phyloP scores from a whole-genome alignment of 2,888 invertebrate genomes.

The Tridacna crocea region DNA sequence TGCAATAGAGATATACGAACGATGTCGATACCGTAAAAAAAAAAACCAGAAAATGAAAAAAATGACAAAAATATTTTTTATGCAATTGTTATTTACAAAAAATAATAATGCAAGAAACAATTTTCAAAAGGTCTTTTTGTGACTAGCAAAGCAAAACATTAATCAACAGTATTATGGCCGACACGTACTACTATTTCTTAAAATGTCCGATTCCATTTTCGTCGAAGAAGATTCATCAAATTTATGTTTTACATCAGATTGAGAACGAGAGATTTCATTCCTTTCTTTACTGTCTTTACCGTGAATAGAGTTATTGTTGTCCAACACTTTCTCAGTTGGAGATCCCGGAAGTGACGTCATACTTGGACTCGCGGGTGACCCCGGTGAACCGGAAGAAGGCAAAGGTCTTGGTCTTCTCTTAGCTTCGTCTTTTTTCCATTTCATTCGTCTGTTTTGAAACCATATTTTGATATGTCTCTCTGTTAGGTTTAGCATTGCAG shows the following conservation, averaged over 20 bases:
- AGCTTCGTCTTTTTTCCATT: conserved; percentile 83
- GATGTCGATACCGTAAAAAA: too few species aligned
- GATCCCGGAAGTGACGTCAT: conserved; percentile 60
- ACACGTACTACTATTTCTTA: not conserved
- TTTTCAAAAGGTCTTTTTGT: not conserved
- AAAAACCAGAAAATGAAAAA: not conserved
- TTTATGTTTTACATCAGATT: conserved; percentile 42
- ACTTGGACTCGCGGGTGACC: conserved; percentile 64
- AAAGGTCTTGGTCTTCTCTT: conserved; percentile 78
- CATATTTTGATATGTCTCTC: conserved; percentile 92
- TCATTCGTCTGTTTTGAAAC: conserved; percentile 86
- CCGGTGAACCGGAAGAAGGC: conserved; percentile 58
- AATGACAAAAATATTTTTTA: not conserved
- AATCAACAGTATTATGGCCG: not conserved
- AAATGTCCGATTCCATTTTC: conserved; percentile 17
- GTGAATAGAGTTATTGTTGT: conserved; percentile 58
- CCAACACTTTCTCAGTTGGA: conserved; percentile 44
- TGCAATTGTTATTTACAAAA: not conserved
- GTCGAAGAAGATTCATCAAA: conserved; percentile 14
- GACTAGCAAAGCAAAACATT: conserved; percentile 19
- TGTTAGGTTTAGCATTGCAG: conserved; percentile 97
- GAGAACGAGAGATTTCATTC: conserved; percentile 36
- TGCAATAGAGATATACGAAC: too few species aligned
- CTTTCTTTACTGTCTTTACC: conserved; percentile 43
- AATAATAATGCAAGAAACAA: not conserved